Evolutionary conservation across 2,888 invertebrate species (phyloP).

Genomic region (Saturnia japonica): DNA sequence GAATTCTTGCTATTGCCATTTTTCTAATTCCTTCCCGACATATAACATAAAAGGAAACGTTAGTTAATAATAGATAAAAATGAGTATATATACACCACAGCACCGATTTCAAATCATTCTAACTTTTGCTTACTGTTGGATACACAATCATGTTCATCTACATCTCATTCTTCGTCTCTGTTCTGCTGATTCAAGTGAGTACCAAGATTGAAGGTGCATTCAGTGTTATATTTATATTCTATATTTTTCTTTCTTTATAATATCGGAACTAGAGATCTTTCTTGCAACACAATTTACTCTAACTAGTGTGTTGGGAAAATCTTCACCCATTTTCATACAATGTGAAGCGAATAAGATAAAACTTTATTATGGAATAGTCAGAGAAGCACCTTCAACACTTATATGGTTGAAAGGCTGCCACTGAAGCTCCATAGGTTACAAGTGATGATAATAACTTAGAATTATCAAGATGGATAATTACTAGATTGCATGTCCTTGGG

Average conservation of each 20-base stretch:
- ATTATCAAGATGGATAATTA: neutral
- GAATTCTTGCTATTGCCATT: neutral
- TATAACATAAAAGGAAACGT: neutral
- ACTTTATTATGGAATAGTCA: neutral
- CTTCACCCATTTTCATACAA: neutral
- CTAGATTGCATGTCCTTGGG: neutral
- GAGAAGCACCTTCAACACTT: neutral
- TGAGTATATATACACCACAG: conserved; percentile 2
- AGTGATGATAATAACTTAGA: neutral
- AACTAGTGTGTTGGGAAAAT: neutral
- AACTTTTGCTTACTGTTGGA: neutral
- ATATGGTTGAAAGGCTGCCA: neutral
- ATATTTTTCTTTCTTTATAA: too few relatives aligned
- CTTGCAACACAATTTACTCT: neutral
- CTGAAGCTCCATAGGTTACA: neutral
- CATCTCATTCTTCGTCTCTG: neutral
- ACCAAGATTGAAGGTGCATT: neutral
- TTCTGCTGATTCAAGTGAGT: conserved; percentile 7
- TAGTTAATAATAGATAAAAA: conserved; percentile 7
- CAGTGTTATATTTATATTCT: too few relatives aligned
- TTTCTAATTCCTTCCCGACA: neutral
- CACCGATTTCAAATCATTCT: conserved; percentile 2
- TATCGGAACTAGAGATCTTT: neutral
- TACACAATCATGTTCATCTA: neutral
- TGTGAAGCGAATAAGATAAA: neutral